Conservation (phyloP, 2,797 vertebrate genomes). For the Epinephelus awoara region DNA sequence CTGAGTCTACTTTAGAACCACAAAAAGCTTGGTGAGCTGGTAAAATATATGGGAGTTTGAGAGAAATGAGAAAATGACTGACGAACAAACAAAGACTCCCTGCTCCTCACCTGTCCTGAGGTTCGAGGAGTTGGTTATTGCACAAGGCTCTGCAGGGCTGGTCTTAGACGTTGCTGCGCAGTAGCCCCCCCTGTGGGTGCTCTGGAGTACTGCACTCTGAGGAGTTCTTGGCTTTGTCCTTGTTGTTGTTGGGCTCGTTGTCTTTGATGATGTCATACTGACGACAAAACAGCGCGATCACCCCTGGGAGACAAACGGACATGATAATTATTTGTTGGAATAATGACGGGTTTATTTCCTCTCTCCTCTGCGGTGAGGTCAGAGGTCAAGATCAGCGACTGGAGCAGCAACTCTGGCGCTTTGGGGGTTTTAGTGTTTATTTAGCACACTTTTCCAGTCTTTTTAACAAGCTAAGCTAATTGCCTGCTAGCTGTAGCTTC, state of each 20-base stretch:
- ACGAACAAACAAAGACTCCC: not conserved
- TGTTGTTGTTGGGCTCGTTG: constrained; percentile 97
- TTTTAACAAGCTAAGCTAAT: too few species aligned
- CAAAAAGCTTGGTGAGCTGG: not conserved
- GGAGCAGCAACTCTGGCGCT: too few species aligned
- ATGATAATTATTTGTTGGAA: not conserved
- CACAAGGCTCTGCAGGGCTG: constrained; percentile 68
- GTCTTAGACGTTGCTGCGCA: constrained; percentile 93
- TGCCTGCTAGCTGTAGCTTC: too few species aligned
- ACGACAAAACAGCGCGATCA: constrained; percentile 95
- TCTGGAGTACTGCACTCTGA: constrained; percentile 97
- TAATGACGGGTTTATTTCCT: not conserved
- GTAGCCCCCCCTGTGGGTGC: constrained; percentile 93
- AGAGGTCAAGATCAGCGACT: too few species aligned
- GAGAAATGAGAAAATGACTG: too few species aligned
- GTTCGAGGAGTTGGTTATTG: constrained; percentile 83
- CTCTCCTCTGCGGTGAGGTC: not conserved
- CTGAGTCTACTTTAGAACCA: not conserved
- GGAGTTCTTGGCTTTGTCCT: constrained; percentile 97
- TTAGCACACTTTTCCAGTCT: too few species aligned
- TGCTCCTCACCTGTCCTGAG: constrained; percentile 83
- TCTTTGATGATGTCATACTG: constrained; percentile 99
- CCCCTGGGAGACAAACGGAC: constrained; percentile 82
- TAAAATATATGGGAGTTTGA: too few species aligned
- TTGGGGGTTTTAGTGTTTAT: too few species aligned